A percentile compares a stretch with the other conserved stretches of the same genome.
Conservation (phyloP, 2,113 vertebrate species). For the Vulpes vulpes region DNA sequence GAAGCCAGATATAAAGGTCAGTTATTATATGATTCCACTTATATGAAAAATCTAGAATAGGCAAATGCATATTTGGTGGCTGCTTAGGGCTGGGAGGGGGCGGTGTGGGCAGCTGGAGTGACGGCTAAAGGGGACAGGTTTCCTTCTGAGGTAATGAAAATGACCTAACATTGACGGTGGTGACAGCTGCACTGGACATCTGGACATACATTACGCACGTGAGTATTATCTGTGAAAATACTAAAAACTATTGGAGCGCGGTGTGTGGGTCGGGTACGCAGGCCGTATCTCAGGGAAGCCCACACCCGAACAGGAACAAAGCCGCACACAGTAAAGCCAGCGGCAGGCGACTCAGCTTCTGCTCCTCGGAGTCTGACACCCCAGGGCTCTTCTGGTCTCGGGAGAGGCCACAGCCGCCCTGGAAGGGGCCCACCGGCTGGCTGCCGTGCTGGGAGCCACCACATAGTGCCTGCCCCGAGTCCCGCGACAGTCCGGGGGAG, state of each 20-base stretch:
- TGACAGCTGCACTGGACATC: not conserved
- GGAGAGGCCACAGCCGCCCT: not conserved
- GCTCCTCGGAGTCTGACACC: too few species aligned
- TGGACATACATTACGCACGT: not conserved
- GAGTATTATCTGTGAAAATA: not conserved
- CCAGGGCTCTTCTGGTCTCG: not conserved
- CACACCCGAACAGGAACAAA: not conserved
- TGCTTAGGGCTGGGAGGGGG: not conserved
- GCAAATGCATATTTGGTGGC: not conserved
- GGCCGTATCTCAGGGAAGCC: constrained; percentile 8
- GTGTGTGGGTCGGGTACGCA: not conserved
- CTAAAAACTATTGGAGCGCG: not conserved
- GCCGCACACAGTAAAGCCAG: not conserved
- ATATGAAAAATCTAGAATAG: not conserved
- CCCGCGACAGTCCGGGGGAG: not conserved
- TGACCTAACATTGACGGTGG: not conserved
- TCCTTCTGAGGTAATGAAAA: not conserved
- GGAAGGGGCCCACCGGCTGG: fast-evolving
- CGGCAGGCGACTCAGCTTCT: not conserved
- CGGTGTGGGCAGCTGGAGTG: not conserved
- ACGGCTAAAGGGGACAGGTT: not conserved
- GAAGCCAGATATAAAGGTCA: not conserved
- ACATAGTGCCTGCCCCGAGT: not conserved
- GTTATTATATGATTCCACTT: not conserved
- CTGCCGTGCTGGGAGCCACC: not conserved